These are phyloP conservation scores for Agonopterix arenella DNA, from an alignment of 2,888 invertebrate species.

Conservation along the genomic window DNA sequence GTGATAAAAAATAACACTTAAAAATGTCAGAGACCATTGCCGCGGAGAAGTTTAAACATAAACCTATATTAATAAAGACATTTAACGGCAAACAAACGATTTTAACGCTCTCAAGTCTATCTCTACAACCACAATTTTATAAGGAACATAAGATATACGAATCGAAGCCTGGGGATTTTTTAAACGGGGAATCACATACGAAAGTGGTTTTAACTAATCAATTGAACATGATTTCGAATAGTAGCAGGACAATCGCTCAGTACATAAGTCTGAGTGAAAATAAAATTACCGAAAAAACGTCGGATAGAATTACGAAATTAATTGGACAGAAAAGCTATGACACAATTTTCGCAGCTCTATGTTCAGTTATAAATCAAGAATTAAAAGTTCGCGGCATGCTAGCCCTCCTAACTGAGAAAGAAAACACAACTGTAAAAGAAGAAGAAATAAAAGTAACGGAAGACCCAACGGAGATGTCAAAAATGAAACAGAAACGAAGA, in stretches of 20 bases:
- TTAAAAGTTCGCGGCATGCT: conserved; percentile 44
- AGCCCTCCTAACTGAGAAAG: conserved; percentile 31
- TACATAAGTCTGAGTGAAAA: conserved; percentile 12
- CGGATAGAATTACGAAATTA: conserved; percentile 37
- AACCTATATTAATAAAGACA: too few species aligned
- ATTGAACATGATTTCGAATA: conserved; percentile 27
- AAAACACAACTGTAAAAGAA: conserved; percentile 7
- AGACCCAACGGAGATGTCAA: conserved; percentile 4
- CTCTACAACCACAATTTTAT: background rate
- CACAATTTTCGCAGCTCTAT: conserved; percentile 40
- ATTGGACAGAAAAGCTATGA: conserved; percentile 57
- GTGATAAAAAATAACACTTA: too few species aligned
- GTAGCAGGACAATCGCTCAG: conserved; percentile 38
- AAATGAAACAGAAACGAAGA: conserved; percentile 17
- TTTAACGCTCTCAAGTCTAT: too few species aligned
- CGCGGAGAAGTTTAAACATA: too few species aligned
- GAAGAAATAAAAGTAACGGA: background rate
- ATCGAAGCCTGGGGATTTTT: conserved; percentile 32
- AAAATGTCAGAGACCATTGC: too few species aligned
- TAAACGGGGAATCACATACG: conserved; percentile 31
- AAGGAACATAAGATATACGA: conserved; percentile 23
- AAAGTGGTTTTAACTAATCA: conserved; percentile 17
- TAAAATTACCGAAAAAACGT: conserved; percentile 29
- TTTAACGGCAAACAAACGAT: too few species aligned
- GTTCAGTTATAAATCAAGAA: conserved; percentile 47